Percentiles rank a stretch among this genome's conserved stretches.
phyloP scores from a whole-genome alignment of 1,140 invertebrate genomes.

The Tetragnatha versicolor region DNA sequence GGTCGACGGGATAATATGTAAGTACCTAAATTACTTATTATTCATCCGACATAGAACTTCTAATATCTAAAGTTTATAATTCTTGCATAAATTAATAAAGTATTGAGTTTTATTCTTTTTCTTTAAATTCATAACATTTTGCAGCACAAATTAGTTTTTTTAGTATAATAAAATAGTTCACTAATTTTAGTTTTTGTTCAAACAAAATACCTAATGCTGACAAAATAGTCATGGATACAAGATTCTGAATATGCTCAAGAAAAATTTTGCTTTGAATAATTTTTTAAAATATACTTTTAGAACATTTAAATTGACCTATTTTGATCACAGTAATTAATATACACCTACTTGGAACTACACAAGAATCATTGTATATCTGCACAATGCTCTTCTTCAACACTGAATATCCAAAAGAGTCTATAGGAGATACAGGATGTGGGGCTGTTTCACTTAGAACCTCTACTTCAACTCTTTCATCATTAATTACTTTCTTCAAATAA shows the following conservation, averaged over 20 bases:
- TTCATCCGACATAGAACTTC: no score
- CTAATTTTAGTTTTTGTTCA: not conserved
- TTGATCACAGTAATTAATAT: constrained; percentile 6
- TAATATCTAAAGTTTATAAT: no score
- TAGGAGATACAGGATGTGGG: constrained; percentile 66
- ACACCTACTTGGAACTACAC: constrained; percentile 67
- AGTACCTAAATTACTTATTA: no score
- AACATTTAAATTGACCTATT: not conserved
- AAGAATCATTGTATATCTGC: constrained; percentile 65
- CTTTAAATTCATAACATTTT: no score
- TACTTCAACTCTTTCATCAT: constrained; percentile 66
- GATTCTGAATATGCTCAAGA: not conserved
- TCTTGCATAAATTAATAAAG: no score
- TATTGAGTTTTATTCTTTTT: no score
- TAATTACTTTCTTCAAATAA: constrained; percentile 66
- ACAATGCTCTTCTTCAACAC: constrained; percentile 65
- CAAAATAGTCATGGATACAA: not conserved
- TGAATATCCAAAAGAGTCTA: constrained; percentile 66
- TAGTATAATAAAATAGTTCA: not conserved
- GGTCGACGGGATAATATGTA: no score
- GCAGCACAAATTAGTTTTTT: no score
- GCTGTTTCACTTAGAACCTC: constrained; percentile 60
- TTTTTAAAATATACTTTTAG: constrained; percentile 3
- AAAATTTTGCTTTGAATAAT: not conserved
- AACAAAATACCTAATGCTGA: not conserved